Base-by-base conservation (phyloP, 2,113 vertebrate genomes). In the Geococcyx californianus region DNA sequence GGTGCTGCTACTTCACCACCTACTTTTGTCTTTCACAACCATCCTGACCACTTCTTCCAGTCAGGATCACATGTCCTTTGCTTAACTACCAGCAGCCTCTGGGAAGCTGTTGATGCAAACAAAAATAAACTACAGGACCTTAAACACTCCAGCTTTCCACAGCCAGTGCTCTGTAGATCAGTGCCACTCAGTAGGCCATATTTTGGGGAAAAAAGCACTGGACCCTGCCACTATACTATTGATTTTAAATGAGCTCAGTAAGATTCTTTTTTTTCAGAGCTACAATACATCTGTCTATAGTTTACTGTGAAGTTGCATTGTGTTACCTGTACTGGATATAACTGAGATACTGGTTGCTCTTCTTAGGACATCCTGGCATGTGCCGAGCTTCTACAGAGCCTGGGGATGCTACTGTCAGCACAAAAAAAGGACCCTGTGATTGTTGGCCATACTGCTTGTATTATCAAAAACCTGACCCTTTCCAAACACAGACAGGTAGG, bases 361-460 rank as follows among this genome's bases (percentile, higher is more conserved):
- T 95, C 85, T 49, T 87, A 98, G 98, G 98, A 98, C 29, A 45
- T 90, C n/a, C 90, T 98, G 59, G 77, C 98, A 12, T 95, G 91
- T 66, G 95, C 97, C 16, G 97, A 98, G 60, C 87, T 98, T 15
- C 56, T 98, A 54, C 94, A 98, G 76, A 97, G 95, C 55, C 74
- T 98, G 28, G 97, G 96, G 62, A 84, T n/a, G 13, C 96, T 98
- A 66, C 95, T 98, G 89, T 89, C 95, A 55, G 90, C 4, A 20
- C 93, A 96, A 55, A 97, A 89, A 90, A 91, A 80, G 56, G 97
- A 97, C 66, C 92, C 97, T 12, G 92, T 96, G 42, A 89, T 98
- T 67, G 87, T 98, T 45, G 93, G 95, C 69, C 98, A 97, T 69
- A 36, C 95, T 85, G 98, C 98, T 64, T 97, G 89, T 60, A 98